Conservation (phyloP, 1,140 invertebrate species). For the Heliothis subflexa region DNA sequence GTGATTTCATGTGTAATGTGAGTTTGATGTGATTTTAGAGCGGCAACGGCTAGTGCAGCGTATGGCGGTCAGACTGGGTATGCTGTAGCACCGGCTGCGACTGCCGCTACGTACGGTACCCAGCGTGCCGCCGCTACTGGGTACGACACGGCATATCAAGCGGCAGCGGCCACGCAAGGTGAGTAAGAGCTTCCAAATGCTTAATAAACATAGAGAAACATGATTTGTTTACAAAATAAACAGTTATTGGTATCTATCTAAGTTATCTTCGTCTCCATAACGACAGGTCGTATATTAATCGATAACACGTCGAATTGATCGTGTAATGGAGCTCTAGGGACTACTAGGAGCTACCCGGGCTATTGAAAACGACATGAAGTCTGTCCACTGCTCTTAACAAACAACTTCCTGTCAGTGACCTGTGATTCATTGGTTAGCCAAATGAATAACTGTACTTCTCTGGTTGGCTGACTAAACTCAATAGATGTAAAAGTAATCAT, state of each 20-base stretch:
- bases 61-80: constrained; percentile 94
- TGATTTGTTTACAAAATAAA: constrained; percentile 50
- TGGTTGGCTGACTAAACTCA: constrained; percentile 29
- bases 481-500: constrained; percentile 1
- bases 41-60: constrained; percentile 89
- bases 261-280: background rate
- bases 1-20: constrained; percentile 52
- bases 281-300: constrained; percentile 43
- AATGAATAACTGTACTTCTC: constrained; percentile 26
- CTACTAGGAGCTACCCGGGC: too few relatives aligned
- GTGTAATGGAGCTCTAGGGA: constrained; percentile 28
- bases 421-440: constrained; percentile 15
- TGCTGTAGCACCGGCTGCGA: constrained; percentile 92
- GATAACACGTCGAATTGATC: constrained; percentile 48
- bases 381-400: constrained; percentile 1
- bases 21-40: constrained; percentile 72
- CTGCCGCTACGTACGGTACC: constrained; percentile 92
- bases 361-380: background rate
- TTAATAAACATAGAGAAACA: background rate
- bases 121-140: constrained; percentile 91
- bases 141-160: constrained; percentile 92
- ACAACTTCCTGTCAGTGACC: constrained; percentile 29
- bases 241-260: background rate
- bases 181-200: constrained; percentile 74
- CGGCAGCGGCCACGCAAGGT: constrained; percentile 90